Conservation (phyloP, 2,113 vertebrate species). For the Typhlomys cinereus region DNA sequence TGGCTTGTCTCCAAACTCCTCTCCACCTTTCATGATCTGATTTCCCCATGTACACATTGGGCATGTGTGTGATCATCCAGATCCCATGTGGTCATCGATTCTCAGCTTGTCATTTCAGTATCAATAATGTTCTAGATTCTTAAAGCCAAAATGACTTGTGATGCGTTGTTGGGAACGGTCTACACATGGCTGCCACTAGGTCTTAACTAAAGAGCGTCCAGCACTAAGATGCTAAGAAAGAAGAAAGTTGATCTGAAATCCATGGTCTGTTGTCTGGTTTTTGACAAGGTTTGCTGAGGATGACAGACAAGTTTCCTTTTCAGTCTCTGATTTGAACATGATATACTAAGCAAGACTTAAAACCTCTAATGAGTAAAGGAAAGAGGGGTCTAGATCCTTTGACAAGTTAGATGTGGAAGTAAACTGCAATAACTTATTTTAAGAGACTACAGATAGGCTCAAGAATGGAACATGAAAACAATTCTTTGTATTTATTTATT, state of each 20-base stretch:
- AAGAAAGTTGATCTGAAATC: not conserved
- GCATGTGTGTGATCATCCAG: accelerated
- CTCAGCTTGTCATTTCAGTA: not conserved
- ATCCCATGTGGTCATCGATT: accelerated
- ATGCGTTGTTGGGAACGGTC: not conserved
- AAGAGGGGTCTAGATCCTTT: not conserved
- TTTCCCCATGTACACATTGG: accelerated
- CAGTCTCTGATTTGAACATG: not conserved
- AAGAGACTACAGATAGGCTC: not conserved
- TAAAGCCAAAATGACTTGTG: not conserved
- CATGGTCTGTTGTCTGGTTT: accelerated
- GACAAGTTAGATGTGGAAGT: not conserved
- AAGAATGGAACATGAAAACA: not conserved
- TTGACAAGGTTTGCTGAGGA: not conserved
- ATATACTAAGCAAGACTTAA: not conserved
- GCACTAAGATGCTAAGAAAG: not conserved
- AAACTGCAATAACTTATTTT: not conserved
- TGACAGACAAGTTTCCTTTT: not conserved
- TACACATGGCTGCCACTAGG: not conserved
- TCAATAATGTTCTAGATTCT: not conserved
- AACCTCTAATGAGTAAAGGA: not conserved
- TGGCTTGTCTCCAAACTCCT: not conserved
- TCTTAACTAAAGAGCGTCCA: not conserved
- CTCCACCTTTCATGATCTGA: accelerated
- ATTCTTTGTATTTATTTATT: too few species aligned